Base-by-base conservation (phyloP, 2,797 vertebrate species). In the Chelon auratus region DNA sequence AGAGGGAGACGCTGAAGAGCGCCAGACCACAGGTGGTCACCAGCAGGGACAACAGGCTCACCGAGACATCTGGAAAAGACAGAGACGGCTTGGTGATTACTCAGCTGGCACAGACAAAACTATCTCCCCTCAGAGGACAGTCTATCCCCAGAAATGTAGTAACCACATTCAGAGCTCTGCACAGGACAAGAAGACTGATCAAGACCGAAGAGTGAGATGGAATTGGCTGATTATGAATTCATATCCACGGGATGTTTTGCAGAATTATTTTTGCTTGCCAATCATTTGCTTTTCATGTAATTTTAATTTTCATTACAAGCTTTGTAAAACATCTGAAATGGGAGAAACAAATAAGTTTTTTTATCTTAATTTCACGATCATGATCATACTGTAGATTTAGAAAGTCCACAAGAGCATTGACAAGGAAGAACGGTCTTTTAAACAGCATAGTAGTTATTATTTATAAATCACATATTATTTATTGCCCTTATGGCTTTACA, bases 11-110 rank as follows among this genome's bases (percentile, higher is more conserved):
- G 0, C 96, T 96, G 71, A 99, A 98, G 53, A 99, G 95, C 48
- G 97, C 97, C 51, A 99, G 95, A 74, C 97, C 97, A 80, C 97
- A 99, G 88, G 97, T 95, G 40, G 97, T 99, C 79, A 99, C 98
- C 91, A 99, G 92, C 75, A 99, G 94, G 37, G 97, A 99, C 64
- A 99, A 89, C 83, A 99, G 91, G 87, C 97, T 99, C 85, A 99
- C 93, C 3, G 97, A 97, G 73, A 98, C 95, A 94, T 98, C 97
- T 98, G 30, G 42, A 66, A 22, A 18, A 63, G 48, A 69, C 48
- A 45, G 26, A 55, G 52, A 54, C 13, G 17, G 37, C 26, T 86
- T 48, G 51, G 48, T 73, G 58, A 82, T 65, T 20, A 65, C 48
- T 39, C 42, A 81, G 40, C 56, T 70, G 72, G 48, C 60, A 59